A percentile compares a stretch with the other conserved stretches of the same genome.
These are phyloP conservation scores for Zaprionus kolodkinae DNA, from an alignment of 1,140 invertebrate genomes.

Conservation along the genomic window DNA sequence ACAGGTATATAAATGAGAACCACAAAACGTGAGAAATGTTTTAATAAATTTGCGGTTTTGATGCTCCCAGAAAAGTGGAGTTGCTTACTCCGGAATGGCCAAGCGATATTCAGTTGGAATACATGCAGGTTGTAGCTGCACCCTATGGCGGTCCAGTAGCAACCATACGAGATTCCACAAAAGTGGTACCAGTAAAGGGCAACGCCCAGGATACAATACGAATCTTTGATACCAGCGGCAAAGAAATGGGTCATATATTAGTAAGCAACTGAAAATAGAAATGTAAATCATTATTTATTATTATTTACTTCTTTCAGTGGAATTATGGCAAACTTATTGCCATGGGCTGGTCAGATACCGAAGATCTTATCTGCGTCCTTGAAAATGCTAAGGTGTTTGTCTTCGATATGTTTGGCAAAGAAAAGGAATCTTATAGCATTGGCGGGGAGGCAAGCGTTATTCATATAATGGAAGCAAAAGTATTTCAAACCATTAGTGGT, in stretches of 20 bases:
- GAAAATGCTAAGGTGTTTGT: slow-evolving; percentile 95
- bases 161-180: slow-evolving; percentile 91
- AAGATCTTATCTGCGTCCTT: slow-evolving; percentile 96
- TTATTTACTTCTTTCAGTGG: slow-evolving; percentile 88
- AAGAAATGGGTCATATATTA: slow-evolving; percentile 91
- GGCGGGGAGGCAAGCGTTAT: slow-evolving; percentile 95
- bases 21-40: not conserved
- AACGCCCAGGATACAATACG: slow-evolving; percentile 91
- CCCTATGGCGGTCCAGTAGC: slow-evolving; percentile 96
- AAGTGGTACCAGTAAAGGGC: slow-evolving; percentile 90
- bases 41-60: slow-evolving; percentile 10
- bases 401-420: slow-evolving; percentile 96
- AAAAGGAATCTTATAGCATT: slow-evolving; percentile 94
- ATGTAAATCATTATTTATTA: slow-evolving; percentile 8
- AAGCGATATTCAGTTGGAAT: slow-evolving; percentile 91
- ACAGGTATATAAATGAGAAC: slow-evolving; percentile 57
- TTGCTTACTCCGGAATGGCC: slow-evolving; percentile 94
- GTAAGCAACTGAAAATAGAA: slow-evolving; percentile 84
- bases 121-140: slow-evolving; percentile 91
- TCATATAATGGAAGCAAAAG: slow-evolving; percentile 87
- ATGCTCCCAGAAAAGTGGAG: slow-evolving; percentile 92
- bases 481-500: slow-evolving; percentile 91
- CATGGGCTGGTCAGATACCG: slow-evolving; percentile 95
- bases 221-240: slow-evolving; percentile 95
- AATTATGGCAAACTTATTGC: slow-evolving; percentile 92